Conservation (phyloP, 92 coral and sea anemone genomes). For the Porites evermanni region DNA sequence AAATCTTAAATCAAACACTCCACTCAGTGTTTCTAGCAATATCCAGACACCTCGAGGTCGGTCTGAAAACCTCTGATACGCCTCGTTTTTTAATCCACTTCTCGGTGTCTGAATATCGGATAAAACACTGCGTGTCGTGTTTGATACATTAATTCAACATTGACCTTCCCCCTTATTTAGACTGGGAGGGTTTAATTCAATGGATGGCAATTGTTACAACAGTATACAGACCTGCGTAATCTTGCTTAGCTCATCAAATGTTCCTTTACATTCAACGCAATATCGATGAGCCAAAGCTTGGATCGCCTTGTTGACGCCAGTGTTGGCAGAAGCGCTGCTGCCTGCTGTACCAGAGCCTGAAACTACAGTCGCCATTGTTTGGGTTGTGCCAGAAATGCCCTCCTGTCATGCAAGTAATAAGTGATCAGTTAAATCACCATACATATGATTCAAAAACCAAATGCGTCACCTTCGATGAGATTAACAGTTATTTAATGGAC, state of each 20-base stretch:
- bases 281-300: conserved; percentile 98
- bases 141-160: too few species aligned
- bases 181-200: not conserved
- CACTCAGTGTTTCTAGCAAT: too few species aligned
- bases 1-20: too few species aligned
- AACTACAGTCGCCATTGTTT: conserved; percentile 51
- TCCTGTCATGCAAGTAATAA: conserved; percentile 20
- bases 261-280: conserved; percentile 95
- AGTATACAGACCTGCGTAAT: conserved; percentile 82
- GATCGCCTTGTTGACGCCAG: conserved; percentile 92
- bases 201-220: not conserved
- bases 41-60: too few species aligned
- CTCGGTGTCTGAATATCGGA: too few species aligned
- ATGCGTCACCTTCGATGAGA: too few species aligned
- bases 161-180: not conserved
- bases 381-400: not conserved
- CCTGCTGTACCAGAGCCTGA: conserved; percentile 59
- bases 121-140: too few species aligned
- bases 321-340: conserved; percentile 51
- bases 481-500: too few species aligned
- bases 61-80: too few species aligned
- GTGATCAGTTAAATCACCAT: not conserved
- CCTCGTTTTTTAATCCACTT: too few species aligned
- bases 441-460: not conserved
- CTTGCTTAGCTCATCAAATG: conserved; percentile 97